phyloP scores from a whole-genome alignment of 2,888 invertebrate genomes.

The Metalampra italica region DNA sequence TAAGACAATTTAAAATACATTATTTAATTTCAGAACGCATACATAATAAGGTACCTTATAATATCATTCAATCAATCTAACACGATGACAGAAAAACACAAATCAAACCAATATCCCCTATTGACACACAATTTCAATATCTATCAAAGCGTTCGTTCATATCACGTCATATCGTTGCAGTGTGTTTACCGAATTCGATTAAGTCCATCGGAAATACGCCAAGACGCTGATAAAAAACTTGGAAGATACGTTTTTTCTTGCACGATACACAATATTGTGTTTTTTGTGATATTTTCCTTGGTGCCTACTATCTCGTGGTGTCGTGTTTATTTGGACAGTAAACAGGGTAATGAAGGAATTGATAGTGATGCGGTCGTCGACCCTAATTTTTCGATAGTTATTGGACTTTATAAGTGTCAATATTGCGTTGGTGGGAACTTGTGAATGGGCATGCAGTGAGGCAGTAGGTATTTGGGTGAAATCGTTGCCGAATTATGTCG shows the following conservation, averaged over 20 bases:
- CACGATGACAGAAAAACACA: not conserved
- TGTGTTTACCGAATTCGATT: slow-evolving; percentile 12
- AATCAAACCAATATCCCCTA: not conserved
- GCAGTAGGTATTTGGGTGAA: too few species aligned
- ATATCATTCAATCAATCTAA: too few species aligned
- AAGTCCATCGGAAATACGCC: slow-evolving; percentile 4
- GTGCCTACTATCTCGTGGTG: slow-evolving; percentile 13
- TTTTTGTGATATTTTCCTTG: slow-evolving; percentile 45
- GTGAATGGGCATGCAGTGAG: too few species aligned
- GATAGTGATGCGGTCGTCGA: slow-evolving; percentile 53
- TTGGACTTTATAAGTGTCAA: slow-evolving; percentile 13
- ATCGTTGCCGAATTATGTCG: too few species aligned
- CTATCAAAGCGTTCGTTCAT: slow-evolving; percentile 2
- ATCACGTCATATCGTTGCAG: slow-evolving; percentile 10
- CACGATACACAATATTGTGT: slow-evolving; percentile 43
- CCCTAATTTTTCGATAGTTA: slow-evolving; percentile 23
- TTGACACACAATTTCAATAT: slow-evolving; percentile 1
- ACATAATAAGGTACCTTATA: too few species aligned
- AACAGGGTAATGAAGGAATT: slow-evolving; percentile 65
- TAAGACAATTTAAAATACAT: too few species aligned
- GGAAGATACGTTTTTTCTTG: slow-evolving; percentile 40
- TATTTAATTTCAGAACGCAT: too few species aligned
- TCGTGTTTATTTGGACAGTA: slow-evolving; percentile 60
- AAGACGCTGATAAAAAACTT: slow-evolving; percentile 7
- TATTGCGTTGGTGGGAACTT: too few species aligned